Evolutionary conservation across 2,797 vertebrate genomes (phyloP), one percentile per base, ranked within the genome.

Genomic region (Alcedo atthis): DNA sequence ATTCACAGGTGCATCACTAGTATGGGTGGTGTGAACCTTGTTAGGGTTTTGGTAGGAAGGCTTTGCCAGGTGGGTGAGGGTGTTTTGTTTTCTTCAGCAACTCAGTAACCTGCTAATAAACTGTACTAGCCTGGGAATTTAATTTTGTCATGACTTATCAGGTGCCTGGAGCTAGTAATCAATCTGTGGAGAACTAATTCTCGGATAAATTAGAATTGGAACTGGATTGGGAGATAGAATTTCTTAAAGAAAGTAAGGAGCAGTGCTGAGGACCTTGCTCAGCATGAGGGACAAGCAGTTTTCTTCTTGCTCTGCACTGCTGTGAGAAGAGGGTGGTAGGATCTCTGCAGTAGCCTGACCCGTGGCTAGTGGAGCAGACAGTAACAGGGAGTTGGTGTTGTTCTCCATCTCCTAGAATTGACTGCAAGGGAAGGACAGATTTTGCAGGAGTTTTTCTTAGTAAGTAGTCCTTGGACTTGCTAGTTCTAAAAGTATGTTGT

Each of bases 151-250:
- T 89, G 90, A 93, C 51, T 92, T 90, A 74, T 2, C 87, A 62
- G 58, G 37, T 89, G 94, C 90, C 94, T 90, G 79, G 61, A 90
- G 92, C 94, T 89, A 93, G 86, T 87, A 90, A 93, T 95, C 89
- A 89, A 87, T 96, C 89, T 93, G 76, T 87, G 74, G 59, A 84
- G 49, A 19, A 67, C 76, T 92, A 80, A 80, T 87, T 89, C 86
- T 89, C 5, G 0, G 62, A 54, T 61, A 84, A 94, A 86, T 90
- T 64, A 76, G 68, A 80, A 87, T n/a, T 82, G 45, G 61, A 82
- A 93, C 78, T 90, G 68, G 81, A 81, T 77, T 87, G 79, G 68
- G 58, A 88, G 81, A 33, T 0, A 0, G 26, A 90, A n/a, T 67
- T 45, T 84, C 43, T 54, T 81, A 22, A 78, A 66, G 45, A 33